A percentile compares a stretch with the other conserved stretches of the same genome.
phyloP scores from a whole-genome alignment of 2,113 vertebrate genomes.

The Camelus bactrianus region DNA sequence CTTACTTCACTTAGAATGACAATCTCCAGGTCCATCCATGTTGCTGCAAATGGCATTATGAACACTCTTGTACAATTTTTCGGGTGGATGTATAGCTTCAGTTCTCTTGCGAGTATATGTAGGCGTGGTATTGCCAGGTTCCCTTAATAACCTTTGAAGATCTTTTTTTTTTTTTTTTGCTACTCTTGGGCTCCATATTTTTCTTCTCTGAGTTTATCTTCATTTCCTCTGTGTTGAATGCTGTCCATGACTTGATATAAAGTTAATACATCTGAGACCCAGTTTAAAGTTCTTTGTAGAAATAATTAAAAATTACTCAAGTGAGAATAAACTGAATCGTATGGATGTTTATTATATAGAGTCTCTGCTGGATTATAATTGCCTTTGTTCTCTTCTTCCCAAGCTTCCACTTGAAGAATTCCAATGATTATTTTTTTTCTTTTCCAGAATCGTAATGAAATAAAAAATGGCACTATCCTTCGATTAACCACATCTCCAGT shows the following conservation, averaged over 20 bases:
- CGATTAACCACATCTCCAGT: conserved; percentile 96
- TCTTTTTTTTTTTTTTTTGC: background rate
- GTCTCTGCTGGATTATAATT: background rate
- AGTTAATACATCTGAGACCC: background rate
- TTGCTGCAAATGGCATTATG: background rate
- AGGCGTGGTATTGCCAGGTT: background rate
- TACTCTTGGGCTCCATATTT: background rate
- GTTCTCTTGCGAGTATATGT: background rate
- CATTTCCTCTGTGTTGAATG: background rate
- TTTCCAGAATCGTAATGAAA: conserved; percentile 97
- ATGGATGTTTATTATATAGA: background rate
- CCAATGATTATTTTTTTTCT: conserved; percentile 75
- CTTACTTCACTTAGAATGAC: no score
- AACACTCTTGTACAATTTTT: background rate
- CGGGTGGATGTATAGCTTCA: background rate
- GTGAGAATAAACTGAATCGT: background rate
- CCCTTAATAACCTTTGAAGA: background rate
- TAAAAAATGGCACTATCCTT: conserved; percentile 98
- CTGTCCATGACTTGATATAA: background rate
- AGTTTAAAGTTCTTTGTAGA: conserved; percentile 30
- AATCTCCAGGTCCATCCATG: no score
- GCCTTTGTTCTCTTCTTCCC: background rate
- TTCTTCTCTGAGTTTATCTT: background rate
- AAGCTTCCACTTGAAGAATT: background rate
- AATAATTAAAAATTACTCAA: conserved; percentile 31